Base-by-base conservation (phyloP, 1,140 invertebrate species). In the Campoletis sonorensis region DNA sequence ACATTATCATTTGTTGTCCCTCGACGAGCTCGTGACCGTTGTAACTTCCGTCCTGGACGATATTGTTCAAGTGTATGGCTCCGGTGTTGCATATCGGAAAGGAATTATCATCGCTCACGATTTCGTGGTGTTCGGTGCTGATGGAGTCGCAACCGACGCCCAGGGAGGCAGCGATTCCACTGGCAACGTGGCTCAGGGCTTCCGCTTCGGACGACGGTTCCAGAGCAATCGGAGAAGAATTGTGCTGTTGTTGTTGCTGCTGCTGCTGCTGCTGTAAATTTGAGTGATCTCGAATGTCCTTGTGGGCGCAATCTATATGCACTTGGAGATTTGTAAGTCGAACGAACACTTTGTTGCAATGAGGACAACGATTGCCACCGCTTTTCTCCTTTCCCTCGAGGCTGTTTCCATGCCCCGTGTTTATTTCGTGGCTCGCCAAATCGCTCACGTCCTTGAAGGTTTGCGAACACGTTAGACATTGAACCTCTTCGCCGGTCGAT, bases 101-200 rank as follows among this genome's bases (percentile, higher is more conserved):
- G 8, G 87, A 82, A 0, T 85, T 80, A 3, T 85, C 82, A 7
- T 23, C 51, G 8, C 79, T 71, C 0, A 84, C 85, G 1, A 87
- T 76, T 16, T 91, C 87, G 2, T 83, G 81, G 16, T 85, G 84
- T 18, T 84, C 80, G 11, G 73, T 26, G 10, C 33, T 45, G 10
- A 94, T 92, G 37, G 92, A 92, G 83, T 95, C 94, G 61, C 76
- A 78, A 21, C 92, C 92, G 23, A 94, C 89, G 15, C 92, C 93
- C 7, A 94, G 88, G 33, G 93, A 94, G 0, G 93, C 91, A 0
- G 93, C 93, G 72, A 94, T 94, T 2, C 93, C 93, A 76, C 90
- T 93, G 0, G 93, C 92, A 0, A 94, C 93, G 80, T 93, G 93
- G 68, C 89, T 93, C 23, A 94, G 85, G 5, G 93, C 91, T 87